Conservation (phyloP, 1,140 invertebrate species). For the Prorops nasuta region DNA sequence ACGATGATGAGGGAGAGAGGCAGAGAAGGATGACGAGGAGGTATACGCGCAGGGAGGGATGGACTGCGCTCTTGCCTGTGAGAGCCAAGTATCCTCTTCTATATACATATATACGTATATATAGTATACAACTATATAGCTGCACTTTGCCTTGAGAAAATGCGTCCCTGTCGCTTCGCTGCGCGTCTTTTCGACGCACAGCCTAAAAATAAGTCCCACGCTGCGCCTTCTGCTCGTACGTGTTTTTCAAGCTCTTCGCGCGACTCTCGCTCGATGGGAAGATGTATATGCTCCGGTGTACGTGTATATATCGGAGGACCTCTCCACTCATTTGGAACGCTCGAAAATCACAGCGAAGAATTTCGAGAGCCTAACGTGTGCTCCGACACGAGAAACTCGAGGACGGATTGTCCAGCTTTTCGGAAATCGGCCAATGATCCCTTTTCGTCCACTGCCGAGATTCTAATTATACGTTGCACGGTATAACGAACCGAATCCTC, state of each 20-base stretch:
- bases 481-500: background rate
- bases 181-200: conserved; percentile 9
- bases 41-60: conserved; percentile 6
- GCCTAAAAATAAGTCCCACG: conserved; percentile 30
- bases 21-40: background rate
- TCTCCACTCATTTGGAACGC: conserved; percentile 7
- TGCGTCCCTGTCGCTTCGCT: background rate
- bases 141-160: too few relatives aligned
- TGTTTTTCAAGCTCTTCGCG: conserved; percentile 8
- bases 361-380: too few relatives aligned
- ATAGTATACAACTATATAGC: too few relatives aligned
- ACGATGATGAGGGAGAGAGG: conserved; percentile 4
- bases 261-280: conserved; percentile 8
- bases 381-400: too few relatives aligned
- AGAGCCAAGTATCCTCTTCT: too few relatives aligned
- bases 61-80: too few relatives aligned
- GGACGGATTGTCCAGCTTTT: too few relatives aligned
- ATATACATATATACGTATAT: too few relatives aligned
- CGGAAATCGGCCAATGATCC: too few relatives aligned
- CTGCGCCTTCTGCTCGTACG: conserved; percentile 2
- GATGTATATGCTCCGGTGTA: too few relatives aligned
- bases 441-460: too few relatives aligned
- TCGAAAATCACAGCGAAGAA: conserved; percentile 3
- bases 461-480: background rate
- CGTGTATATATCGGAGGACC: background rate